A percentile compares a stretch with the other conserved stretches of the same genome.
phyloP scores from a whole-genome alignment of 2,888 invertebrate species.

The Drosophila siamana region DNA sequence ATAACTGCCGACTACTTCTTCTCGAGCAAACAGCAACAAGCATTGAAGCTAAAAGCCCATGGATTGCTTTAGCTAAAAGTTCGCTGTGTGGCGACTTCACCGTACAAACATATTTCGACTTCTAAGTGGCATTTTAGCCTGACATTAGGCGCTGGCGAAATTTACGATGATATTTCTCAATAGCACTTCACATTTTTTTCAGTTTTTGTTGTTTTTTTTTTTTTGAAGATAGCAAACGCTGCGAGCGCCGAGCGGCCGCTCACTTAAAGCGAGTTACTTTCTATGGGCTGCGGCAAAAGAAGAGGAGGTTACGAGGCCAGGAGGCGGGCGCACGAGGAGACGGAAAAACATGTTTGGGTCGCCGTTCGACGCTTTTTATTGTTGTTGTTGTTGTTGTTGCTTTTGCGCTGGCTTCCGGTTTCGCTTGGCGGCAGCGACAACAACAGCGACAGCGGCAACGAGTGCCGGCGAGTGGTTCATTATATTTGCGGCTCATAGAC shows the following conservation, averaged over 20 bases:
- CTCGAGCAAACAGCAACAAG: not conserved
- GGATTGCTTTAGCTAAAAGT: not conserved
- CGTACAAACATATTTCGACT: slow-evolving; percentile 14
- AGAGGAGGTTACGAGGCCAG: slow-evolving; percentile 1
- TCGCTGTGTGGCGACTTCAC: not conserved
- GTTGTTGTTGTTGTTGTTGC: not conserved
- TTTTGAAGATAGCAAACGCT: slow-evolving; percentile 24
- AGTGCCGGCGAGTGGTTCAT: slow-evolving; percentile 29
- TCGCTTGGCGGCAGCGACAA: too few relatives aligned
- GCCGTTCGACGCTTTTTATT: slow-evolving; percentile 29
- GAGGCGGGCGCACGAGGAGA: slow-evolving; percentile 1
- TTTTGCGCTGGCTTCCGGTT: slow-evolving; percentile 55
- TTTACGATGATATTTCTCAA: slow-evolving; percentile 47
- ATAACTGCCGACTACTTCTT: too few relatives aligned
- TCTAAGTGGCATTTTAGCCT: slow-evolving; percentile 29
- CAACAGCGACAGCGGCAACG: too few relatives aligned
- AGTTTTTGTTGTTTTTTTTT: not conserved
- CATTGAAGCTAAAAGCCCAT: too few relatives aligned
- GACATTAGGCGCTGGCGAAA: slow-evolving; percentile 32
- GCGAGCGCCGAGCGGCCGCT: slow-evolving; percentile 11
- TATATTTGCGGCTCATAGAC: slow-evolving; percentile 45
- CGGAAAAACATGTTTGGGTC: slow-evolving; percentile 58
- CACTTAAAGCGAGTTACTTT: slow-evolving; percentile 62
- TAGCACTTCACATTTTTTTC: slow-evolving; percentile 37
- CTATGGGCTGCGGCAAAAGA: slow-evolving; percentile 20